A percentile compares a stretch with the other conserved stretches of the same genome.
These are phyloP conservation scores for Gymnoscopelus microlampas DNA, from an alignment of 2,797 vertebrate species.

Conservation along the genomic window DNA sequence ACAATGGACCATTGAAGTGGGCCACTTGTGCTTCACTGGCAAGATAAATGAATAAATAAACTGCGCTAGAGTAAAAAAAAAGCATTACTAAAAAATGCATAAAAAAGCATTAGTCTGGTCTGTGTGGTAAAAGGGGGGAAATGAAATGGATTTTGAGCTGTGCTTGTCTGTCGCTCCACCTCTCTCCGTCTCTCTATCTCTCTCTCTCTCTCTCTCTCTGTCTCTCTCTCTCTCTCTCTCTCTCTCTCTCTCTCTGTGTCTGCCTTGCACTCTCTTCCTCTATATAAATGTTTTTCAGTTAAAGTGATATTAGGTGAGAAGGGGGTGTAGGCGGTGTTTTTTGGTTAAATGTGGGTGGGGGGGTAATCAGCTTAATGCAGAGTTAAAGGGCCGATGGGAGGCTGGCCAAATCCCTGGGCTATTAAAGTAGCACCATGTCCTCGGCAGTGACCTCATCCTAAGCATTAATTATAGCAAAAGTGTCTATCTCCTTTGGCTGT, in stretches of 20 bases:
- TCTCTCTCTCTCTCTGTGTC: slow-evolving; percentile 21
- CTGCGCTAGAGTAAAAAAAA: background rate
- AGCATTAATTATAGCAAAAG: slow-evolving; percentile 77
- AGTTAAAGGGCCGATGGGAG: slow-evolving; percentile 79
- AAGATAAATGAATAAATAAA: slow-evolving; percentile 28
- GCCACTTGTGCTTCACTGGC: slow-evolving; percentile 45
- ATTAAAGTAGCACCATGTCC: slow-evolving; percentile 75
- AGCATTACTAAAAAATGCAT: slow-evolving; percentile 12
- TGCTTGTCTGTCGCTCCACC: background rate
- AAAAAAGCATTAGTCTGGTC: slow-evolving; percentile 20
- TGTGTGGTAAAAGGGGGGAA: slow-evolving; percentile 33
- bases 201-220: slow-evolving; percentile 30
- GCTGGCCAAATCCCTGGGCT: slow-evolving; percentile 77
- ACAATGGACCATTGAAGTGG: slow-evolving; percentile 44
- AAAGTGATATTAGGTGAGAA: slow-evolving; percentile 71
- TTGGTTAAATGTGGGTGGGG: slow-evolving; percentile 74
- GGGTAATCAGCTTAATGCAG: slow-evolving; percentile 83
- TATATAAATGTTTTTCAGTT: slow-evolving; percentile 66
- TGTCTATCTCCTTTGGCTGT: slow-evolving; percentile 64
- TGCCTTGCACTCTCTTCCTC: background rate
- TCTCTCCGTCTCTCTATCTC: slow-evolving; percentile 8
- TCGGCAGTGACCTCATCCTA: slow-evolving; percentile 71
- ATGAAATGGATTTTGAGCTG: slow-evolving; percentile 60
- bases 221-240: slow-evolving; percentile 14
- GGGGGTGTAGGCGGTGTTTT: slow-evolving; percentile 65